Evolutionary conservation across 1,140 invertebrate genomes (phyloP).

Genomic region (Andricus grossulariae): DNA sequence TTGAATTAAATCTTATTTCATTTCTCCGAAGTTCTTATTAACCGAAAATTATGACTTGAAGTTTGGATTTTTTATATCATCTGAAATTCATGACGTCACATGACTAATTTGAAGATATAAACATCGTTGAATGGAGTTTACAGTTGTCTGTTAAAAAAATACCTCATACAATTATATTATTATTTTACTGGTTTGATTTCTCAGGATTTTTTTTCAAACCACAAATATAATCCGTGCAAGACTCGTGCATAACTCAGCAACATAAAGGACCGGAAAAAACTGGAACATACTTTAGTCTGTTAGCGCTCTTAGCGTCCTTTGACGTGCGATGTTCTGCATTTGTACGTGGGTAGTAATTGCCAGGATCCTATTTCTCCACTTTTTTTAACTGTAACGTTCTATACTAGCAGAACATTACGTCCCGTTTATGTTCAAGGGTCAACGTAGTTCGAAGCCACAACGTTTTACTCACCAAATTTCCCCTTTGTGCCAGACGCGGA

Average conservation of each 20-base stretch:
- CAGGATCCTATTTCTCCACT: conserved; percentile 8
- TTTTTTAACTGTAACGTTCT: neutral
- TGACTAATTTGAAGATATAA: too few species aligned
- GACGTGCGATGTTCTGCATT: conserved; percentile 4
- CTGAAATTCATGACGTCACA: too few species aligned
- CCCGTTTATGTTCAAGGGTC: conserved; percentile 14
- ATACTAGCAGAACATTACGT: neutral
- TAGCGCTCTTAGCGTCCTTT: neutral
- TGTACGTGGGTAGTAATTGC: conserved; percentile 1
- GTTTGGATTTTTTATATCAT: too few species aligned
- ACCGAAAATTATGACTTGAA: too few species aligned
- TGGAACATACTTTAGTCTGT: conserved; percentile 17
- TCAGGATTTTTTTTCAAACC: too few species aligned
- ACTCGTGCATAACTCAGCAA: neutral
- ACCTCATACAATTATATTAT: too few species aligned
- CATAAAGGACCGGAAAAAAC: conserved; percentile 2
- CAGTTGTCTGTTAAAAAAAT: too few species aligned
- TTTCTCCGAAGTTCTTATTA: too few species aligned
- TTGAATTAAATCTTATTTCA: too few species aligned
- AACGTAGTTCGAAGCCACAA: conserved; percentile 29
- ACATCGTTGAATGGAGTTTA: too few species aligned
- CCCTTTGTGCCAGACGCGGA: conserved; percentile 23
- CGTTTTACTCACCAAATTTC: conserved; percentile 27
- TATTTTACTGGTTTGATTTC: too few species aligned
- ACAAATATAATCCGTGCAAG: too few species aligned